A percentile compares a stretch with the other conserved stretches of the same genome.
These are phyloP conservation scores for Gopherus evgoodei DNA, from an alignment of 2,113 vertebrate genomes.

Conservation along the genomic window DNA sequence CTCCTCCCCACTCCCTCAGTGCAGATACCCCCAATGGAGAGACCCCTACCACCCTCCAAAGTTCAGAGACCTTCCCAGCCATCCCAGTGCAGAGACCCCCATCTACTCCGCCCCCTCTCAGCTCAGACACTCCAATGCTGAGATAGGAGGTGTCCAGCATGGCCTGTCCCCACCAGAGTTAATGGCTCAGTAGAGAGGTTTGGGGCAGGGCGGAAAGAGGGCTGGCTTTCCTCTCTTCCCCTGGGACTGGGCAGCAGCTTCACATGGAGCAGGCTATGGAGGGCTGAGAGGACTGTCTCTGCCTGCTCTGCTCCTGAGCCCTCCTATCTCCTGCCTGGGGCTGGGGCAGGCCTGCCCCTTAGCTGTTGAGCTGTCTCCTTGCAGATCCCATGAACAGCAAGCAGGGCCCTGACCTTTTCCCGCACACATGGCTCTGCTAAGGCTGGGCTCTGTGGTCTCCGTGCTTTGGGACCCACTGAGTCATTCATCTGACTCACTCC, in stretches of 20 bases:
- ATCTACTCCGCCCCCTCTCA: no score
- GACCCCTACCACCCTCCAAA: no score
- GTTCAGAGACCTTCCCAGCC: no score
- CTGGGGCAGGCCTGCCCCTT: neutral
- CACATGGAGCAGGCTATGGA: neutral
- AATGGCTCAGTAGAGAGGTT: neutral
- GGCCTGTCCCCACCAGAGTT: neutral
- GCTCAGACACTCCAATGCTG: neutral
- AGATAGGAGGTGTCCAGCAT: neutral
- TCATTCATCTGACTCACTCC: slow-evolving; percentile 15
- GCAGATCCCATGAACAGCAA: accelerated
- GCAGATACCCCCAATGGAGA: neutral
- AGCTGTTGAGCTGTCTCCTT: accelerated
- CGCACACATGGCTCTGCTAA: neutral
- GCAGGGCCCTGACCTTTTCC: neutral
- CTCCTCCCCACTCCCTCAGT: neutral
- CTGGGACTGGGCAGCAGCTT: neutral
- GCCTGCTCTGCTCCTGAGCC: neutral
- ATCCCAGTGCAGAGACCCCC: no score
- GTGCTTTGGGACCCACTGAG: slow-evolving; percentile 15
- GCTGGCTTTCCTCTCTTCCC: neutral
- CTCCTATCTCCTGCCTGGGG: neutral
- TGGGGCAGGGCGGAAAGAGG: neutral
- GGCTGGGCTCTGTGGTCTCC: neutral
- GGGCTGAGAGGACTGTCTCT: neutral